A percentile compares a stretch with the other conserved stretches of the same genome.
Evolutionary conservation across 53 echinoderm and acorn worm species (phyloP).

Genomic region (Patiria pectinifera): DNA sequence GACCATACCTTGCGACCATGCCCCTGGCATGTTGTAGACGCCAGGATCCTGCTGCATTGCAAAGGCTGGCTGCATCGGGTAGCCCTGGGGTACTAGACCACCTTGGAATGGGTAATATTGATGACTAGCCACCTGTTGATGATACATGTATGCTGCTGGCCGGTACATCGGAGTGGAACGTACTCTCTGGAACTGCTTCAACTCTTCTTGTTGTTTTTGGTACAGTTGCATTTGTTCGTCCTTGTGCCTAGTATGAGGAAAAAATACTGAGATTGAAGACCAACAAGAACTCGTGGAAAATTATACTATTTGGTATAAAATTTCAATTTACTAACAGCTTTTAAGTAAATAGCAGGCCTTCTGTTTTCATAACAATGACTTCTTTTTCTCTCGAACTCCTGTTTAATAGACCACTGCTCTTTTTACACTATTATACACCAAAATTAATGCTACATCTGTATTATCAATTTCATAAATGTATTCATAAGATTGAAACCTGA

Average conservation of each 20-base stretch:
- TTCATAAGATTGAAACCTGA: too few species aligned
- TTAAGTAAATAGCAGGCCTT: neutral
- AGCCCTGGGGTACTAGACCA: constrained; percentile 27
- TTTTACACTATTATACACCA: neutral
- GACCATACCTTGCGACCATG: constrained; percentile 43
- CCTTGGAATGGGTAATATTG: constrained; percentile 64
- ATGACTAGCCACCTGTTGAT: neutral
- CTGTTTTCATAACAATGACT: neutral
- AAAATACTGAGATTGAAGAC: neutral
- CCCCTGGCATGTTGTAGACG: constrained; percentile 26
- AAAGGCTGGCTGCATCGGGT: constrained; percentile 36
- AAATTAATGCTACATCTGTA: neutral
- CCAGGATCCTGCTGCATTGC: constrained; percentile 48
- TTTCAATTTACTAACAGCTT: neutral
- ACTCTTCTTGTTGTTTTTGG: constrained; percentile 67
- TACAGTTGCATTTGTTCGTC: constrained; percentile 63
- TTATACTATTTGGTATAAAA: neutral
- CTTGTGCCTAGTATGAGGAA: constrained; percentile 62
- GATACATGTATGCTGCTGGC: constrained; percentile 12
- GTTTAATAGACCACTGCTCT: too few species aligned
- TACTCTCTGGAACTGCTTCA: constrained; percentile 58
- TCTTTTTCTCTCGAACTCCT: too few species aligned
- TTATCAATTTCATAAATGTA: too few species aligned
- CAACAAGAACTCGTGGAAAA: neutral
- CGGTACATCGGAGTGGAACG: neutral